These are phyloP conservation scores for Drosophila tripunctata DNA, from an alignment of 2,888 invertebrate species.

Conservation along the genomic window DNA sequence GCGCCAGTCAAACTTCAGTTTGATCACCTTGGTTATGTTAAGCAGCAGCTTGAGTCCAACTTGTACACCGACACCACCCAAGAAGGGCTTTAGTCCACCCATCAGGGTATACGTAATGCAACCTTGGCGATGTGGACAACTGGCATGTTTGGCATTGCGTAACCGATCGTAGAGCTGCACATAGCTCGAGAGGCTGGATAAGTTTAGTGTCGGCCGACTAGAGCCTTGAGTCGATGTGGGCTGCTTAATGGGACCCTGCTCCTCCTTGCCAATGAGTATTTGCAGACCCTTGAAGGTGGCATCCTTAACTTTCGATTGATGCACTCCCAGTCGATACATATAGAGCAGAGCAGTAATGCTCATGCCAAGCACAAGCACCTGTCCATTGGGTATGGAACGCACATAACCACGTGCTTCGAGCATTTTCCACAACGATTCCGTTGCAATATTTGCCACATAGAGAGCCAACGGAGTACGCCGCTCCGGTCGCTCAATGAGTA, in stretches of 20 bases:
- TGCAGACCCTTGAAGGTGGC: slow-evolving; percentile 86
- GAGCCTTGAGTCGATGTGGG: slow-evolving; percentile 17
- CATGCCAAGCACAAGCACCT: slow-evolving; percentile 87
- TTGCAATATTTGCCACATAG: slow-evolving; percentile 92
- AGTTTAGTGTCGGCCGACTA: slow-evolving; percentile 26
- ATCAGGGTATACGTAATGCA: slow-evolving; percentile 86
- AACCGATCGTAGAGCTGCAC: slow-evolving; percentile 68
- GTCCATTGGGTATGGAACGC: slow-evolving; percentile 86
- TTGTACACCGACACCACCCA: slow-evolving; percentile 87
- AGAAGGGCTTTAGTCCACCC: slow-evolving; percentile 86
- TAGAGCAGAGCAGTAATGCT: slow-evolving; percentile 86
- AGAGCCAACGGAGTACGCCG: slow-evolving; percentile 90
- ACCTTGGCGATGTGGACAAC: slow-evolving; percentile 87
- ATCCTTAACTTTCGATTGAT: slow-evolving; percentile 84
- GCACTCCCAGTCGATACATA: slow-evolving; percentile 86
- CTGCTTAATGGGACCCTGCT: slow-evolving; percentile 83
- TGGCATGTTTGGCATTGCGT: slow-evolving; percentile 78
- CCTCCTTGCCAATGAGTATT: slow-evolving; percentile 87
- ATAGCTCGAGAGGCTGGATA: slow-evolving; percentile 48
- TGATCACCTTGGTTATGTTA: slow-evolving; percentile 85
- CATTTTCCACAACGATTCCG: slow-evolving; percentile 91
- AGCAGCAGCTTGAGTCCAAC: slow-evolving; percentile 86
- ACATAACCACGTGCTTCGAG: slow-evolving; percentile 87
- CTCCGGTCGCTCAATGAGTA: slow-evolving; percentile 89
- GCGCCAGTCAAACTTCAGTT: slow-evolving; percentile 85